Evolutionary conservation across 2,113 vertebrate genomes (phyloP), one percentile per base, ranked within the genome.

Genomic region (Scytalopus superciliaris): DNA sequence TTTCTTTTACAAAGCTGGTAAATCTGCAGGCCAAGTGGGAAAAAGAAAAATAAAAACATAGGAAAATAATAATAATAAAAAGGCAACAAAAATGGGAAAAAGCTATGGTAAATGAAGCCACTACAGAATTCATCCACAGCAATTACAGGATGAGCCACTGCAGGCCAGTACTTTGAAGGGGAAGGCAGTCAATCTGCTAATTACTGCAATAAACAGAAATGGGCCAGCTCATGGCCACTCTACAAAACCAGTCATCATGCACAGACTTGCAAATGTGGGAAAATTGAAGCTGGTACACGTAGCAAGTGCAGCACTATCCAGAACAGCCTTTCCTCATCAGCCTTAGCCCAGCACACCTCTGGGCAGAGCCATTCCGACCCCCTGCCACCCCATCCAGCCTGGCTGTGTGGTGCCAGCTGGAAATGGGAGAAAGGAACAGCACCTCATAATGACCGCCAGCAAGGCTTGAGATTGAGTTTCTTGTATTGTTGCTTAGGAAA

Each of bases 181-280:
- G 37, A 73, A 74, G 42, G 59, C 73, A 93, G 45, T 55, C 45
- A 40, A 6, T 63, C 53, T 66, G 67, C 79, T 69, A 89, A 89
- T 94, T 94, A 83, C 52, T 35, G 69, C 74, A 53, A 59, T 69
- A 68, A 59, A 84, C 53, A 66, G 60, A 82, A 90, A 86, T 16
- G 17, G 66, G 31, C 57, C 52, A 52, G 60, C 50, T 92, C 49
- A 25, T 12, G 27, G 57, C n/a, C 39, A 1, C 69, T 60, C 52
- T 28, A 24, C 35, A 52, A 31, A 59, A 39, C 23, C 17, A 68
- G 37, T 3, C 0, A 0, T 82, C 37, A 25, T 17, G 62, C 49
- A 60, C 25, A 89, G 78, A 22, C 72, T 42, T 75, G 90, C 22
- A 84, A 66, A 76, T 24, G 16, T 0, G 4, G 66, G 66, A 35